Evolutionary conservation across 2,888 invertebrate genomes (phyloP), one percentile per base, ranked within the genome.

Genomic region (Norana najaformis): DNA sequence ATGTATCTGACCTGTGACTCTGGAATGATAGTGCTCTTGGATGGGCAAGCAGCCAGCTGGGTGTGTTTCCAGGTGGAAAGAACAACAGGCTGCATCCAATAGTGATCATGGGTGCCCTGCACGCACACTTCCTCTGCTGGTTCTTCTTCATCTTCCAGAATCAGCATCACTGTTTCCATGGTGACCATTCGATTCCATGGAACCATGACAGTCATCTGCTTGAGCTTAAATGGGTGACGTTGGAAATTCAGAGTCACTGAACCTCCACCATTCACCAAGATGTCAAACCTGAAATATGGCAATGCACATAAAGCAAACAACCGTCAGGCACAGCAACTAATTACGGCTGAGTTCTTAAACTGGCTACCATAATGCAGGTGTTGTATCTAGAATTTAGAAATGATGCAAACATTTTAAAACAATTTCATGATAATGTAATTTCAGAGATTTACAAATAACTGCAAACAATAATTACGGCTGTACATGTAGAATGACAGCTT

Each of bases 251-350:
- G 96, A 35, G 98, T 98, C 90, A 99, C 98, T 4, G 98, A 98
- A 69, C 98, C 98, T 89, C 99, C 99, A 34, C 99, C 99, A 95
- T 99, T 99, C 91, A 99, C 99, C 94, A 99, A 96, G 91, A 99
- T 97, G 96, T 99, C 99, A 96, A 99, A 99, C 97, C 98, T 98
- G 95, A 92, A 69, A 35, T 14, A 53, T 39, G 88, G 34, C 47
- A 36, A 88, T 38, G 35, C 35, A 30, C n/a, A 8, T 69, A 30
- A 47, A 23, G 23, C 23, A 47, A 23, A 47, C 23, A 47, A 23
- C 20, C 47, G 5, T 14, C 47, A 53, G 5, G 23, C 30, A 11
- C 53, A 11, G 69, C 69, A 69, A 69, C n/a, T 69, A 69, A 69
- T 69, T 69, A 69, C n/a, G n/a, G 69, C n/a, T 69, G n/a, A 69